Percentiles rank a stretch among this genome's conserved stretches.
Evolutionary conservation across 1,140 invertebrate species (phyloP).

Genomic region (Archegozetes longisetosus): DNA sequence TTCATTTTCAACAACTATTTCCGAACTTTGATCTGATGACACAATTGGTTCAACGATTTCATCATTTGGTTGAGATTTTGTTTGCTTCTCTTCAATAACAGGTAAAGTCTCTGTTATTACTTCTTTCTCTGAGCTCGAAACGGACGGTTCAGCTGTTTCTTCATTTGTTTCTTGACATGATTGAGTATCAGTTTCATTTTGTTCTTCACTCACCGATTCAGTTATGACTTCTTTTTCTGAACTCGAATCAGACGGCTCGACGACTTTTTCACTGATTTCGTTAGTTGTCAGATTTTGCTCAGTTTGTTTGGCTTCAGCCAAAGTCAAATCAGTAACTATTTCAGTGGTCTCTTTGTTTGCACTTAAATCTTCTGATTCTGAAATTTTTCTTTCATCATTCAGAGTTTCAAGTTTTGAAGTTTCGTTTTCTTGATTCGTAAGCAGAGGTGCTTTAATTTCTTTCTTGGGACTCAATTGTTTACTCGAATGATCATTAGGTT

Average conservation of each 20-base stretch:
- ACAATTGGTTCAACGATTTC: no score
- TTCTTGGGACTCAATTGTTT: constrained; percentile 3
- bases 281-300: no score
- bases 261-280: neutral
- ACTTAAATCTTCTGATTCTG: neutral
- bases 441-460: no score
- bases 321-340: no score
- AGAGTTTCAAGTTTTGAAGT: neutral
- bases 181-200: neutral
- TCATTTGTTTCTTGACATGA: neutral
- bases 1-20: no score
- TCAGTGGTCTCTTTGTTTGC: neutral
- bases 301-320: neutral
- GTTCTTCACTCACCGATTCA: neutral
- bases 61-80: no score
- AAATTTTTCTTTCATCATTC: constrained; percentile 3
- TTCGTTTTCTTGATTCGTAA: neutral
- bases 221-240: neutral
- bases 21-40: no score
- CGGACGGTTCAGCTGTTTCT: neutral
- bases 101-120: neutral
- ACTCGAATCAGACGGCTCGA: neutral
- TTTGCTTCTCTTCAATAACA: neutral
- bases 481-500: neutral
- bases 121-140: neutral